Conservation (phyloP, 2,888 invertebrate genomes). For the Chymomyza procnemis region DNA sequence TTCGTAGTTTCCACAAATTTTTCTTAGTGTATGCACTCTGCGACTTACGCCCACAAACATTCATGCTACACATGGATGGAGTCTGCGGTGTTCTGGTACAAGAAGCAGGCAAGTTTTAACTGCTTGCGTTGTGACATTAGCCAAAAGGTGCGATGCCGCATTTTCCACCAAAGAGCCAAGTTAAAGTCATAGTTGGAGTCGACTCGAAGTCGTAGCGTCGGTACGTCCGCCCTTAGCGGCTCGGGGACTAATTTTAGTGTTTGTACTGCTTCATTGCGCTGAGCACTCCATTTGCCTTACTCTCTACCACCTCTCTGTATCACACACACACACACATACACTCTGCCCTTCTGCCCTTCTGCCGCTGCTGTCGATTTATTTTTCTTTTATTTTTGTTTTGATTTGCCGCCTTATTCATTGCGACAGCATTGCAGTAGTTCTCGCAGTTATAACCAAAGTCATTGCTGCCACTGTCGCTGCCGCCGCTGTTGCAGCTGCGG, state of each 20-base stretch:
- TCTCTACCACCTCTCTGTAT: constrained; percentile 5
- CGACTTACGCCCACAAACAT: constrained; percentile 8
- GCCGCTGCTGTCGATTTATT: constrained; percentile 63
- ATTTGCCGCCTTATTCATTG: constrained; percentile 74
- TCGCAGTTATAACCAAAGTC: constrained; percentile 33
- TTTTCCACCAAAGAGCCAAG: background rate
- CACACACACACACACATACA: background rate
- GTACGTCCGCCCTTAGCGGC: background rate
- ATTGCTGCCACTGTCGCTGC: background rate
- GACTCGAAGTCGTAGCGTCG: background rate
- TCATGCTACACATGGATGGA: constrained; percentile 24
- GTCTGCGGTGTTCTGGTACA: constrained; percentile 9
- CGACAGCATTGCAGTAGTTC: constrained; percentile 72
- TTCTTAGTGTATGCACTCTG: background rate
- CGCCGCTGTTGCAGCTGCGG: background rate
- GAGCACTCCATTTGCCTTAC: no score
- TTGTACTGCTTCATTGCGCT: constrained; percentile 61
- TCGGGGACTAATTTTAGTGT: constrained; percentile 53
- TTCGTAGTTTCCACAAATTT: background rate
- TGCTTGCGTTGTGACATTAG: constrained; percentile 62
- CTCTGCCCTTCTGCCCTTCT: constrained; percentile 11
- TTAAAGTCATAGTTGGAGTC: constrained; percentile 41
- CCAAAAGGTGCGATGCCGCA: constrained; percentile 51
- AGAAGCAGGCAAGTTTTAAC: constrained; percentile 54
- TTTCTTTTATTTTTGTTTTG: constrained; percentile 64